Conservation (phyloP, 2,113 vertebrate genomes). For the Noturus placidus region DNA sequence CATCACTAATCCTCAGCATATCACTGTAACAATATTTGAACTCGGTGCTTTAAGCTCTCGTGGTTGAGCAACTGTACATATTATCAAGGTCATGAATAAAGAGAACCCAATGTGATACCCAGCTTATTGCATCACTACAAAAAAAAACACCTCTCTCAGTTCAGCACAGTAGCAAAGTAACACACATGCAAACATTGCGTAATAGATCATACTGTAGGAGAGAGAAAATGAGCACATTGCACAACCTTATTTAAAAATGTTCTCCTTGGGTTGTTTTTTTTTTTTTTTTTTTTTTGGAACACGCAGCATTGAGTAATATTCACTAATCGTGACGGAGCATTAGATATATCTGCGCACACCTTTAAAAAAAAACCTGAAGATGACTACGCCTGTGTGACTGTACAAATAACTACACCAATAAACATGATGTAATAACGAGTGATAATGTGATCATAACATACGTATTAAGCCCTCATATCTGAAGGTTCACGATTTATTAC, state of each 20-base stretch:
- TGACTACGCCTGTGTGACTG: not conserved
- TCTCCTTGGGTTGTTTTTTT: not conserved
- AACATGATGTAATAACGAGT: not conserved
- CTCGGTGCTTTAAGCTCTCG: not conserved
- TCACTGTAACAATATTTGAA: not conserved
- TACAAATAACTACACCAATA: not conserved
- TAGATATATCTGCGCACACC: not conserved
- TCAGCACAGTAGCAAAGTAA: not conserved
- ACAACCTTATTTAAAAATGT: not conserved
- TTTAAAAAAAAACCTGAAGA: not conserved
- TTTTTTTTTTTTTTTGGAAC: not conserved
- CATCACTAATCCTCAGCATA: not conserved
- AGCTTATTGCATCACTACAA: not conserved
- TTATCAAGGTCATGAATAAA: not conserved
- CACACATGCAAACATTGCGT: not conserved
- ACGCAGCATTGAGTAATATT: not conserved
- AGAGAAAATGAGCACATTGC: slow-evolving; percentile 2
- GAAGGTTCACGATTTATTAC: not conserved
- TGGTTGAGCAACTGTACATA: not conserved
- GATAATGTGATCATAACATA: not conserved
- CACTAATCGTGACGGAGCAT: not conserved
- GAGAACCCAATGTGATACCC: not conserved
- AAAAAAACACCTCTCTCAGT: not conserved
- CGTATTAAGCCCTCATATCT: not conserved
- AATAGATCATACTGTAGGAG: not conserved